Base-by-base conservation (phyloP, 2,888 invertebrate genomes). In the Sesamia inferens region DNA sequence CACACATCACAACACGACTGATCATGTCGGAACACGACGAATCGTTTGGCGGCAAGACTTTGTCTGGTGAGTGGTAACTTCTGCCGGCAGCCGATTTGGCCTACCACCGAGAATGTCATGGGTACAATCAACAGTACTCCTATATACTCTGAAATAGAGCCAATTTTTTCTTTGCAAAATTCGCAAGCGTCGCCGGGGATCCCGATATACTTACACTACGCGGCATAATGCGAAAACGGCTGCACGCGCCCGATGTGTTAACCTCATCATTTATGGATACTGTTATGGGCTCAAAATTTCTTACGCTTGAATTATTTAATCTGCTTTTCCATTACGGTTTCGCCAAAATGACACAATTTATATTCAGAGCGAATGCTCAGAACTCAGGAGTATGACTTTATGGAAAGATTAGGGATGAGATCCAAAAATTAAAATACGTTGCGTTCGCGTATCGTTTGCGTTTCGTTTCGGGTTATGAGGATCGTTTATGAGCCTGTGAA, bases 321-420 rank as follows among this genome's bases (percentile, higher is more conserved):
- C 94, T 93, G 90, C 93, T 94, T 95, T 95, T 95, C 95, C 95
- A 96, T 96, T 95, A 95, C 92, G 94, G 94, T 93, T 95, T 94
- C 91, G 89, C 89, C 90, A 89, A 93, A 94, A 95, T 94, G 94
- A 94, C 94, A 94, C 94, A 92, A 94, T 95, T 95, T 96, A 93
- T 95, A 95, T 95, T 95, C 95, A 91, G 90, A 87, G 87, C 92
- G 92, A 89, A 89, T 85, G 89, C 87, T 86, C 87, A 87, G 87
- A 90, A 90, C 89, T 91, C 92, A 85, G 90, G 90, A 90, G 91
- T 93, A 92, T 92, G 91, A 92, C 93, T 94, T 94, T 94, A 94
- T 93, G 90, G 88, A 86, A 90, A 92, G 93, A 94, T 95, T 93
- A 93, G 89, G 93, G 91, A 81, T 83, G 90, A 88, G 90, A 94